Evolutionary conservation across 2,888 invertebrate genomes (phyloP), one percentile per base, ranked within the genome.

Genomic region (Ectemnius continuus): DNA sequence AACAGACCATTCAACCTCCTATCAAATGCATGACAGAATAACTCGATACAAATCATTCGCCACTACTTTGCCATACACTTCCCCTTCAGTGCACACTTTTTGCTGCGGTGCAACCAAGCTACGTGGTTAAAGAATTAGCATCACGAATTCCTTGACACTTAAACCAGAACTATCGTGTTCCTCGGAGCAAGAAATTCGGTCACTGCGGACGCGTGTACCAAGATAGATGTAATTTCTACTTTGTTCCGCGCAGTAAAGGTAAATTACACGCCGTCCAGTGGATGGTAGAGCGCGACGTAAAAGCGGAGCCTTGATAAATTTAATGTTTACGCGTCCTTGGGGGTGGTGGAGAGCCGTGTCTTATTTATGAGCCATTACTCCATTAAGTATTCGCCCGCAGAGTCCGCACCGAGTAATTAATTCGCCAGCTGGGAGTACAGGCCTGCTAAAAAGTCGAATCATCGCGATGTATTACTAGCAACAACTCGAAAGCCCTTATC

Each of bases 331-430:
- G 52, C 52, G 52, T 14, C 52, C 52, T 52, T 52, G 52, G 16
- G 36, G 52, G n/a, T n/a, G 52, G 23, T 52, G n/a, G 52, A 52
- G 52, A 52, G 52, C 52, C 52, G 14, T 16, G 36, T 16, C 52
- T 52, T 52, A 52, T 52, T 52, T 52, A 52, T 52, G 52, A 52
- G 52, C 52, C 16, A 52, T 52, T 52, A 52, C 52, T 14, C 52
- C 13, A 52, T 52, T 52, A 61, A 28, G 58, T 13, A 48, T 20
- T 61, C 61, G 13, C 8, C 11, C n/a, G 5, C 14, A 8, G 2
- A 47, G 61, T 59, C 68, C 64, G 28, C 46, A 20, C 26, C 56
- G 23, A 59, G 47, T 52, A 58, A 68, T 75, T 68, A 73, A 75
- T 73, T 48, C 18, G 18, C 64, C 3, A 47, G 63, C 52, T 45